A percentile compares a stretch with the other conserved stretches of the same genome.
Conservation (phyloP, 2,888 invertebrate species). For the Pecten maximus region DNA sequence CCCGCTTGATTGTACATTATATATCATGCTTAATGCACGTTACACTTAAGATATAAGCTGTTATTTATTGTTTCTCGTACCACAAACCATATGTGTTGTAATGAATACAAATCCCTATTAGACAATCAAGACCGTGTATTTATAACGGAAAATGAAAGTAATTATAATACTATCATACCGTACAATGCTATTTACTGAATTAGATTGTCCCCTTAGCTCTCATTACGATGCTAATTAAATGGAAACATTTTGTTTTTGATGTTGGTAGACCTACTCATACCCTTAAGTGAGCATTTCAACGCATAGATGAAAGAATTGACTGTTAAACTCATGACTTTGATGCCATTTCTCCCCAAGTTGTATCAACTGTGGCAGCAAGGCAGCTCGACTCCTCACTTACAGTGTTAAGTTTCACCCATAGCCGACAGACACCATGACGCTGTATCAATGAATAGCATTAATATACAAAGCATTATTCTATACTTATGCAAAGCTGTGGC, state of each 20-base stretch:
- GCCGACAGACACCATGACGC: not conserved
- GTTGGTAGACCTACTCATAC: not conserved
- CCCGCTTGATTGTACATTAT: not conserved
- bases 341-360: not conserved
- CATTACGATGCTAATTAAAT: not conserved
- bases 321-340: slow-evolving; percentile 6
- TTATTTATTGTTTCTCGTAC: not conserved
- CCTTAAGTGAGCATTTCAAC: slow-evolving; percentile 21
- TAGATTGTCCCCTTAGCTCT: slow-evolving; percentile 1
- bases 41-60: not conserved
- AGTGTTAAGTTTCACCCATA: not conserved
- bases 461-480: slow-evolving; percentile 35
- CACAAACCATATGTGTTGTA: slow-evolving; percentile 8
- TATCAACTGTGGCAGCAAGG: not conserved
- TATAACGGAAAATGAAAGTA: slow-evolving; percentile 21
- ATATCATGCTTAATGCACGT: not conserved
- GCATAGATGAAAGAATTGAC: slow-evolving; percentile 29
- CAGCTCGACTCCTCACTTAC: not conserved
- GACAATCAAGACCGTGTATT: slow-evolving; percentile 24
- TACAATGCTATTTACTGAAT: not conserved
- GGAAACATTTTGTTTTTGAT: not conserved
- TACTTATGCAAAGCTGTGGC: slow-evolving; percentile 6
- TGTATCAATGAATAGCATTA: not conserved
- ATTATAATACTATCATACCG: not conserved
- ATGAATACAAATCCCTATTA: slow-evolving; percentile 19